Evolutionary conservation across 2,888 invertebrate genomes (phyloP).

Genomic region (Habrosyne pyritoides): DNA sequence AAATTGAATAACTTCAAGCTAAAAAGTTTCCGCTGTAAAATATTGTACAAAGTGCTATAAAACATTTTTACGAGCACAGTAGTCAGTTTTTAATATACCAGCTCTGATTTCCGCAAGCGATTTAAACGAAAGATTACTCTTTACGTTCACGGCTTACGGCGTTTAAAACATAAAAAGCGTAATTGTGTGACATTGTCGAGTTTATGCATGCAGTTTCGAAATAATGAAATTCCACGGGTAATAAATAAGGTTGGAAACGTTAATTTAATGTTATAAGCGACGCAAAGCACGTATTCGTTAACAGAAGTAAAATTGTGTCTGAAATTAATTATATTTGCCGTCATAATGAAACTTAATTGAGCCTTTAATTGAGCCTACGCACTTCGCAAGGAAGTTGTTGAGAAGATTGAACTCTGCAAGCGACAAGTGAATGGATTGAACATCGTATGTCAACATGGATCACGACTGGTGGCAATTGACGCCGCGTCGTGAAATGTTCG

Average conservation of each 20-base stretch:
- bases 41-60: slow-evolving; percentile 9
- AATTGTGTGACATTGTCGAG: background rate
- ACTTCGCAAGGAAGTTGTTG: background rate
- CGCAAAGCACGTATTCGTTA: background rate
- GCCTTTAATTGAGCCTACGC: too few relatives aligned
- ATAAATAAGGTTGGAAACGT: background rate
- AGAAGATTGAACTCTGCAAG: background rate
- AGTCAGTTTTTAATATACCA: background rate
- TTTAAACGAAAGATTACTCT: background rate
- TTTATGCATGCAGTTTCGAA: background rate
- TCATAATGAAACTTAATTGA: background rate
- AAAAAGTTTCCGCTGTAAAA: slow-evolving; percentile 16
- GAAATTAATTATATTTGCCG: background rate
- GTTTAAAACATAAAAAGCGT: background rate
- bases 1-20: slow-evolving; percentile 27
- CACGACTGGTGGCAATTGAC: slow-evolving; percentile 81
- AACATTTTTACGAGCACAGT: slow-evolving; percentile 11
- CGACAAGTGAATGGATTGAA: slow-evolving; percentile 1
- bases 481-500: slow-evolving; percentile 63
- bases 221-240: background rate
- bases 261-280: too few relatives aligned
- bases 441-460: slow-evolving; percentile 46
- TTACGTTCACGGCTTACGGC: background rate
- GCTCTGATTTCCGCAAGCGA: background rate
- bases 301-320: slow-evolving; percentile 15